Conservation (phyloP, 2,888 invertebrate genomes). For the Unio delphinus region DNA sequence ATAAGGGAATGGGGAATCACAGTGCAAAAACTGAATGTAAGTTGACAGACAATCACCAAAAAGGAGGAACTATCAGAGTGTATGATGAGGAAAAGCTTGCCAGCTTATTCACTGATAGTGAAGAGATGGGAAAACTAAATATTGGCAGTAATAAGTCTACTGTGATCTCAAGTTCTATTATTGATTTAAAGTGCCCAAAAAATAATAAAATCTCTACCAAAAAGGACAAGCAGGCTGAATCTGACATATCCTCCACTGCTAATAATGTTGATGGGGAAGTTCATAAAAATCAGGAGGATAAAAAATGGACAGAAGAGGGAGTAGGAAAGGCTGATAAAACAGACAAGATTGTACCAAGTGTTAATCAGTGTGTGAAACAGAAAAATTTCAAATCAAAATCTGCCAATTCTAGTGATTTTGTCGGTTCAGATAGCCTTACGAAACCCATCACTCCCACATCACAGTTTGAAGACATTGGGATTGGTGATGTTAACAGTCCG, state of each 20-base stretch:
- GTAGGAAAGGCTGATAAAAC: constrained; percentile 23
- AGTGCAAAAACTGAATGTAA: constrained; percentile 31
- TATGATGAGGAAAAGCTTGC: constrained; percentile 7
- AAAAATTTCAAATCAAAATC: constrained; percentile 45
- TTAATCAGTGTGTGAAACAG: constrained; percentile 34
- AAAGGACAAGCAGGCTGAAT: too few species aligned
- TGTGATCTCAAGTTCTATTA: too few species aligned
- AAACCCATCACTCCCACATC: too few species aligned
- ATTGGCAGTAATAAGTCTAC: too few species aligned
- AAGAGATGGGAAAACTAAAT: constrained; percentile 13
- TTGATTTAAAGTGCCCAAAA: too few species aligned
- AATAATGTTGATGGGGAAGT: too few species aligned
- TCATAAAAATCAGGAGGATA: too few species aligned
- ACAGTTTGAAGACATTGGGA: too few species aligned
- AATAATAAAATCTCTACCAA: too few species aligned
- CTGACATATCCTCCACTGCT: too few species aligned
- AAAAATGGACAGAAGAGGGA: neutral
- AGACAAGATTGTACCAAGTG: constrained; percentile 13
- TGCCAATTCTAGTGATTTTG: constrained; percentile 11
- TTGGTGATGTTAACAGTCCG: too few species aligned
- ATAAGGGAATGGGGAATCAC: constrained; percentile 46
- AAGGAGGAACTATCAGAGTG: constrained; percentile 5
- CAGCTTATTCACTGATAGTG: constrained; percentile 19
- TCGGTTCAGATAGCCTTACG: neutral
- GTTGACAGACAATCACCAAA: constrained; percentile 3